Conservation (phyloP, 2,113 vertebrate species). For the Meles meles region DNA sequence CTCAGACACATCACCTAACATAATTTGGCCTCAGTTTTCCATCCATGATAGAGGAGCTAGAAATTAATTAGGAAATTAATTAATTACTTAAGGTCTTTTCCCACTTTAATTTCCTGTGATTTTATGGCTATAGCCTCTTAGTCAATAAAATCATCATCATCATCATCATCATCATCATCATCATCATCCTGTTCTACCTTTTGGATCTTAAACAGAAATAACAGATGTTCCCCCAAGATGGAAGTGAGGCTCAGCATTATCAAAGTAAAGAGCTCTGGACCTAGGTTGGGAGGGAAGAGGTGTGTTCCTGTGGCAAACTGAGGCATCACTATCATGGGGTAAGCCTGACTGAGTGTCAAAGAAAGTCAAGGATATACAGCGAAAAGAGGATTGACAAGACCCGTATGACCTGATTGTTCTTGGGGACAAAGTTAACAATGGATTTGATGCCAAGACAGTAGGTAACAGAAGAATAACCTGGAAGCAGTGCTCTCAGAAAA, state of each 20-base stretch:
- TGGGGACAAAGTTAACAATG: background rate
- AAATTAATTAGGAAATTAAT: background rate
- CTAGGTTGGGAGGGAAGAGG: background rate
- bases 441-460: background rate
- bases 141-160: background rate
- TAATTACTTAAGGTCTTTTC: background rate
- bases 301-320: background rate
- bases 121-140: background rate
- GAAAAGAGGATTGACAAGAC: background rate
- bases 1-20: background rate
- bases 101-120: background rate
- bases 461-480: background rate
- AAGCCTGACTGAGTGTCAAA: background rate
- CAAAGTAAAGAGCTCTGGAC: background rate
- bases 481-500: background rate
- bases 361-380: background rate
- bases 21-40: background rate
- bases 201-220: background rate
- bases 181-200: background rate
- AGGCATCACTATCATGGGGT: fast-evolving
- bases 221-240: background rate
- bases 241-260: background rate
- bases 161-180: background rate
- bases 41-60: background rate
- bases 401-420: background rate